Base-by-base conservation (phyloP, 2,113 vertebrate genomes). In the Epinephelus moara region DNA sequence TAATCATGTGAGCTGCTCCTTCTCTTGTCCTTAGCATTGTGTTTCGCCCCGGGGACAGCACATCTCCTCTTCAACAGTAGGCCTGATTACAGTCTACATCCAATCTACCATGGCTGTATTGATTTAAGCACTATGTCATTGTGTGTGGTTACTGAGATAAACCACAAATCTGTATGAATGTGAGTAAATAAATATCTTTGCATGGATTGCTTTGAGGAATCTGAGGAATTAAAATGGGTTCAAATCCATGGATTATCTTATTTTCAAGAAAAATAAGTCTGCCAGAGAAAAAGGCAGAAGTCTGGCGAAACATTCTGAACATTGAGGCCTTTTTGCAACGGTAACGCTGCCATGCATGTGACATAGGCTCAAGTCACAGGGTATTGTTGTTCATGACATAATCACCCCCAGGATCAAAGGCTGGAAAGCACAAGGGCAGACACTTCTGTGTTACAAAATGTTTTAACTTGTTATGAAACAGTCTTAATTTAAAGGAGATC, bases 1-100 rank as follows among this genome's bases (percentile, higher is more conserved):
- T 11, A 80, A 92, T 95, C 94, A 96, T 95, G 94, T 95, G 95
- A 95, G 91, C 74, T 2, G 64, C 83, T 78, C 53, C 82, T 49
- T 70, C 63, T 62, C 64, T 63, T 64, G 25, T 61, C 60, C 82
- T 53, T 6, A 70, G 70, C 84, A 78, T 69, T 73, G 57, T 71
- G 78, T 71, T 87, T 76, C 70, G 66, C 82, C 91, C 68, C 1
- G 18, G 70, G 82, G 88, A 88, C 75, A 82, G 25, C 59, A 52
- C 59, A 71, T 30, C 71, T 59, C n/a, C 27, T 84, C 79, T 49
- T 47, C 12, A 71, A 33, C 70, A 67, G 30, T 11, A 6, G 17
- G 45, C 42, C 81, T 42, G 17, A 75, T 85, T 59, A 50, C 80
- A 75, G 47, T 30, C 49, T 14, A 8, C n/a, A 21, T 45, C 52